Percentiles rank a stretch among this genome's conserved stretches.
Conservation (phyloP, 1,140 invertebrate species). For the Hylaeus volcanicus region DNA sequence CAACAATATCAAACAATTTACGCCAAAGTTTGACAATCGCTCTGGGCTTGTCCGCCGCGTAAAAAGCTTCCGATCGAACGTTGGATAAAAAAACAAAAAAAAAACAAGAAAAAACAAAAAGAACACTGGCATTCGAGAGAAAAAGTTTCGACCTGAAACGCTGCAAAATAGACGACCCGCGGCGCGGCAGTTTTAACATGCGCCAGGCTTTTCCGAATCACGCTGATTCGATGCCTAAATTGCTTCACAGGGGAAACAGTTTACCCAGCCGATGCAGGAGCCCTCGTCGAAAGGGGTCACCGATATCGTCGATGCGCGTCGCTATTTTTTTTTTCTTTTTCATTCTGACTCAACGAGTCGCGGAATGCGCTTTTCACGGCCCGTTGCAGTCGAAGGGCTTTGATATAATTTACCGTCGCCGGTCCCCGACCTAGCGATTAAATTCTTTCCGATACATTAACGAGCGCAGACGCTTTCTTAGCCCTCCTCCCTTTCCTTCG, state of each 20-base stretch:
- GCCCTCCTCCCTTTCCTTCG: too few species aligned
- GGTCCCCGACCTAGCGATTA: neutral
- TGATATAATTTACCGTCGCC: neutral
- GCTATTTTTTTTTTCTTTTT: neutral
- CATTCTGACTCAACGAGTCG: neutral
- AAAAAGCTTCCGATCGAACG: neutral
- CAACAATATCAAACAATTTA: neutral
- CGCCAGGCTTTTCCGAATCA: constrained; percentile 11
- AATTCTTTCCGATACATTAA: constrained; percentile 33
- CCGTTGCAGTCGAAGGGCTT: neutral
- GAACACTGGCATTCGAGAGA: neutral
- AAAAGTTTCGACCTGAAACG: neutral
- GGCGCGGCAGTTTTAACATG: constrained; percentile 1
- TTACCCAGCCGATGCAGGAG: neutral
- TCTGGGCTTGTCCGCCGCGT: neutral
- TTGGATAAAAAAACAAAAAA: too few species aligned
- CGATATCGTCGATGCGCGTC: constrained; percentile 2
- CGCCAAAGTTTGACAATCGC: neutral
- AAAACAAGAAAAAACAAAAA: neutral
- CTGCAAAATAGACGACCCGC: neutral
- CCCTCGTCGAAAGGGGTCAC: constrained; percentile 9
- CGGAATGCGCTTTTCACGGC: constrained; percentile 1
- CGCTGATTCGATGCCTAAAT: constrained; percentile 19
- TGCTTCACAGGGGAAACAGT: constrained; percentile 8
- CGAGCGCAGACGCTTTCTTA: neutral